Base-by-base conservation (phyloP, 2,797 vertebrate genomes). In the Lacerta bilineata region DNA sequence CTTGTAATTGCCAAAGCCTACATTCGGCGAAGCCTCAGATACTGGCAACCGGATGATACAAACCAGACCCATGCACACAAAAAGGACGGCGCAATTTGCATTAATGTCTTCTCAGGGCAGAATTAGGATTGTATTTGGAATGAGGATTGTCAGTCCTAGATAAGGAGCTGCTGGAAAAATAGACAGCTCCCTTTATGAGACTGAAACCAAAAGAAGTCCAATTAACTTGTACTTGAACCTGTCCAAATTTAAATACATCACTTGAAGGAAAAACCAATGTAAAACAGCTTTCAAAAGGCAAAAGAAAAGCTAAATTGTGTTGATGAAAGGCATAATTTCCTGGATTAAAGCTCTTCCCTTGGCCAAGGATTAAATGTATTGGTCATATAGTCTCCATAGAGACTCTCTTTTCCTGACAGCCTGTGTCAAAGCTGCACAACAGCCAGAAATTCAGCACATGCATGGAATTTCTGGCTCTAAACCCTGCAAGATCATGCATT, bases 81-180 rank as follows among this genome's bases (percentile, higher is more conserved):
- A 68, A 68, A 68, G 25, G 23, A 55, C 0, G 29, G 20, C n/a
- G 11, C 68, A 69, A 69, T 29, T 71, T 71, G 69, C 69, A n/a
- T n/a, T 71, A 71, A 71, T 33, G 29, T 23, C 61, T 8, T 71
- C 69, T 71, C 69, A 33, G 69, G 8, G 11, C 68, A 71, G n/a
- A 71, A 6, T 71, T 13, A n/a, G n/a, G 11, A 13, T 41, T 64
- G n/a, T 82, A 18, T 76, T 41, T 41, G 20, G 25, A 64, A 27
- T 68, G 41, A 82, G 61, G 36, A 82, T 66, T 68, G 36, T 41
- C 27, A 43, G 80, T 66, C 36, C 59, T 17, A 82, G 50, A 13
- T 85, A 85, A 76, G 72, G 36, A 8, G 33, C 15, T 76, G 46
- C 55, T 85, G 55, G 72, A 77, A 66, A 85, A 85, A 66, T 41